Conservation (phyloP, 2,797 vertebrate genomes). For the Falco biarmicus region DNA sequence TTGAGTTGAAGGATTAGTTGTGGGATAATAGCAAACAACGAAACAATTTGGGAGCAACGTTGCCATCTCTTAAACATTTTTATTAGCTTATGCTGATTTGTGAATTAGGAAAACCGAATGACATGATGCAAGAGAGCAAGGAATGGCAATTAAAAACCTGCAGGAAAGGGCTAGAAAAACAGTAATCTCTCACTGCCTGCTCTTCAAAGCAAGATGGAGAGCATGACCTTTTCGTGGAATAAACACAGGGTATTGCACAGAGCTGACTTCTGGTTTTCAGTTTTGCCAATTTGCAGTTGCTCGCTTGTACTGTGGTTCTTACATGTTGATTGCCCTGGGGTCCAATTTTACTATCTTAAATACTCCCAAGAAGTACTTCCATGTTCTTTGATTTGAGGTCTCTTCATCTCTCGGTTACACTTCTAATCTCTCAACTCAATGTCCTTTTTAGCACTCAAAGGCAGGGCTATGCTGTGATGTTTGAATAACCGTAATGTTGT, state of each 20-base stretch:
- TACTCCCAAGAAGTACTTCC: neutral
- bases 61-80: constrained; percentile 26
- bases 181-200: neutral
- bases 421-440: neutral
- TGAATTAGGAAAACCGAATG: constrained; percentile 48
- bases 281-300: constrained; percentile 26
- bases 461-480: neutral
- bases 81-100: constrained; percentile 58
- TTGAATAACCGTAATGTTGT: neutral
- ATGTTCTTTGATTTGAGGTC: constrained; percentile 10
- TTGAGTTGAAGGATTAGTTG: constrained; percentile 60
- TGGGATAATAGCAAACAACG: neutral
- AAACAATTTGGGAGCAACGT: neutral
- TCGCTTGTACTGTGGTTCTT: neutral
- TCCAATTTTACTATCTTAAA: constrained; percentile 8
- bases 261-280: neutral
- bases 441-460: neutral
- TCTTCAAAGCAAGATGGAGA: constrained; percentile 47
- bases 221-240: constrained; percentile 50
- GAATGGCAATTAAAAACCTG: constrained; percentile 34
- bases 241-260: neutral
- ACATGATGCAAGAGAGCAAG: constrained; percentile 8
- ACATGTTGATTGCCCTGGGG: constrained; percentile 5
- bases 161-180: constrained; percentile 1
- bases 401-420: constrained; percentile 17